A percentile compares a stretch with the other conserved stretches of the same genome.
phyloP scores from a whole-genome alignment of 2,888 invertebrate genomes.

The Cephus rjabovi region DNA sequence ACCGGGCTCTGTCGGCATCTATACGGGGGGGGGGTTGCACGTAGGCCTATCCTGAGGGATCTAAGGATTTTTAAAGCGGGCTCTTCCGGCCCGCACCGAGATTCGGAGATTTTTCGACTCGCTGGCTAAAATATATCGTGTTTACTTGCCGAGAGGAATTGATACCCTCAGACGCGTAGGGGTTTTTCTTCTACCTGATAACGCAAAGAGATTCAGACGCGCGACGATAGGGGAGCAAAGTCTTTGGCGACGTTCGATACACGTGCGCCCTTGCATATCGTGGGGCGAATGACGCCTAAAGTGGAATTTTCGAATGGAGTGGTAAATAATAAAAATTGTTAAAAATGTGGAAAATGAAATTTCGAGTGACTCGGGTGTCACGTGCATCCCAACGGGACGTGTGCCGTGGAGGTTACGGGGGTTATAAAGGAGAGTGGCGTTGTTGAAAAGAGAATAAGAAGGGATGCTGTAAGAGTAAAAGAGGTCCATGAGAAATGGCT shows the following conservation, averaged over 20 bases:
- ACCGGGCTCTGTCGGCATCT: neutral
- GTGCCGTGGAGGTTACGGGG: conserved; percentile 37
- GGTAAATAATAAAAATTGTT: neutral
- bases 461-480: conserved; percentile 3
- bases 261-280: neutral
- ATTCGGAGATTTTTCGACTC: neutral
- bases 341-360: neutral
- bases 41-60: neutral
- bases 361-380: conserved; percentile 24
- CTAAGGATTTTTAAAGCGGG: neutral
- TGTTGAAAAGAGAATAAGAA: conserved; percentile 8
- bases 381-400: conserved; percentile 38
- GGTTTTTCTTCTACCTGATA: neutral
- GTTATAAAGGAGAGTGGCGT: conserved; percentile 27
- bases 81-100: neutral
- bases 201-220: neutral
- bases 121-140: neutral
- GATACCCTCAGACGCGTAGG: neutral
- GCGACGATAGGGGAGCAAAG: neutral
- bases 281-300: neutral
- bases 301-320: neutral
- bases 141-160: neutral
- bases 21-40: neutral
- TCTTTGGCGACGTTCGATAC: neutral
- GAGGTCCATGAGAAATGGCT: conserved; percentile 2